These are phyloP conservation scores for Plagiodera versicolora DNA, from an alignment of 2,888 invertebrate genomes.

Conservation along the genomic window DNA sequence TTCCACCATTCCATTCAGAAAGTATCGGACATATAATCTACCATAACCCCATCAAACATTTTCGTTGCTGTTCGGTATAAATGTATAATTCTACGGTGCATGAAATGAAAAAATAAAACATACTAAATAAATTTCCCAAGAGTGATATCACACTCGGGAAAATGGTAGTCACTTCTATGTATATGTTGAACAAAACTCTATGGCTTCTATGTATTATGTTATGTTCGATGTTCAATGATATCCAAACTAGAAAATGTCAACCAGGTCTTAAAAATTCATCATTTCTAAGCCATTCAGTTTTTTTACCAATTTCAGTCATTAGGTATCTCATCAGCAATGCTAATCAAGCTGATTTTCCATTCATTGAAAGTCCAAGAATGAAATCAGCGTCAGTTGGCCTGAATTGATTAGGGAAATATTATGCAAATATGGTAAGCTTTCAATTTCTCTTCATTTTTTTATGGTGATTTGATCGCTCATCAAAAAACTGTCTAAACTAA, in stretches of 20 bases:
- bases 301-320: not conserved
- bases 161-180: too few species aligned
- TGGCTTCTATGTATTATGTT: too few species aligned
- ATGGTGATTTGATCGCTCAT: not conserved
- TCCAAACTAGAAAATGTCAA: too few species aligned
- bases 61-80: not conserved
- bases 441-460: constrained; percentile 4
- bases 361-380: constrained; percentile 1
- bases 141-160: not conserved
- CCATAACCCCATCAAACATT: too few species aligned
- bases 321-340: not conserved
- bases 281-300: too few species aligned
- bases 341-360: not conserved
- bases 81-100: not conserved
- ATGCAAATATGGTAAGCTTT: constrained; percentile 15
- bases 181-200: too few species aligned
- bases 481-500: not conserved
- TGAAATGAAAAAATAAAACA: not conserved
- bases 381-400: constrained; percentile 5
- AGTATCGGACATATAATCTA: too few species aligned
- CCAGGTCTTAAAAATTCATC: too few species aligned
- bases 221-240: too few species aligned
- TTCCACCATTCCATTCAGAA: too few species aligned
- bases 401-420: constrained; percentile 13
- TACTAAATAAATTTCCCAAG: not conserved